Percentiles rank a stretch among this genome's conserved stretches.
These are phyloP conservation scores for Megaustenia siamemsis DNA, from an alignment of 2,888 invertebrate species.

Conservation along the genomic window DNA sequence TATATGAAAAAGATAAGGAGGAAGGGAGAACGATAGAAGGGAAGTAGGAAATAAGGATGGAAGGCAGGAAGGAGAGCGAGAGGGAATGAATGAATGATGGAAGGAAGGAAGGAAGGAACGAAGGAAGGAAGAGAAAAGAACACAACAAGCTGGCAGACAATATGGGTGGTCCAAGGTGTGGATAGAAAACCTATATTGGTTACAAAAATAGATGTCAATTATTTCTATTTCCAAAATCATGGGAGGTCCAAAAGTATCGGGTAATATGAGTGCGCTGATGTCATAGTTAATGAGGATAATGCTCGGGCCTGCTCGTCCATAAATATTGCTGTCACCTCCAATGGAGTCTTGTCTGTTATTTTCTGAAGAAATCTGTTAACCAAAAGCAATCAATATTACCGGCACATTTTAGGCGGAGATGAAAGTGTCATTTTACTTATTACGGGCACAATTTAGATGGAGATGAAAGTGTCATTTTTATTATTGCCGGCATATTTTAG, in stretches of 20 bases:
- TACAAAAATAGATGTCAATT: neutral
- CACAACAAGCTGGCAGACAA: neutral
- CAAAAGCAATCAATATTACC: too few species aligned
- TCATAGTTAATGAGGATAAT: neutral
- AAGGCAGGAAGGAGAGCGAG: neutral
- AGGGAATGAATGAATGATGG: neutral
- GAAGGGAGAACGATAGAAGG: too few species aligned
- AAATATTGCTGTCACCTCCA: neutral
- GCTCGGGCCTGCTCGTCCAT: neutral
- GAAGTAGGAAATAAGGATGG: too few species aligned
- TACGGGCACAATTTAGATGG: too few species aligned
- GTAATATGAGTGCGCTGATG: neutral
- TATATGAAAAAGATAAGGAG: too few species aligned
- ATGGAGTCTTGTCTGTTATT: neutral
- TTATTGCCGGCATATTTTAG: too few species aligned
- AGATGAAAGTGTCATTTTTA: too few species aligned
- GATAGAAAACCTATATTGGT: neutral
- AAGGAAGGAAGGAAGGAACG: neutral
- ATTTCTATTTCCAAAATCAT: neutral
- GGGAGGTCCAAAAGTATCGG: neutral
- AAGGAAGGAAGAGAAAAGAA: neutral
- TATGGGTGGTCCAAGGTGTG: neutral
- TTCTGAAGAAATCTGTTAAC: conserved; percentile 10
- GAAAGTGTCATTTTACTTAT: too few species aligned
- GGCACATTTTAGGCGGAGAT: too few species aligned